phyloP scores from a whole-genome alignment of 2,888 invertebrate species.

The Andrena bucephala region DNA sequence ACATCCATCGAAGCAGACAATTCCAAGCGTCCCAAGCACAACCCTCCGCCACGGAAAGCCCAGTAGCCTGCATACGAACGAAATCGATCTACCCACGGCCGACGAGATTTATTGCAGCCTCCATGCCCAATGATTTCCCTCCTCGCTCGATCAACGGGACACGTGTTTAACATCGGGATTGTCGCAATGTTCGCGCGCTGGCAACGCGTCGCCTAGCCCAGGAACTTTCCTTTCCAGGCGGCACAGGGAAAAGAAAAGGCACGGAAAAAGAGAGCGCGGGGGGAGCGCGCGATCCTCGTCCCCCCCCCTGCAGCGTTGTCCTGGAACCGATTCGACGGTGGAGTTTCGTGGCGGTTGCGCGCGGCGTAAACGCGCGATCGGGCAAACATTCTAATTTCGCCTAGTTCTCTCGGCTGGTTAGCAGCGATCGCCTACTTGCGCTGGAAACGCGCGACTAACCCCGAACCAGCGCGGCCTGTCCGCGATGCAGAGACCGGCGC shows the following conservation, averaged over 20 bases:
- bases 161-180: slow-evolving; percentile 15
- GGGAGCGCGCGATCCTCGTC: neutral
- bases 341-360: slow-evolving; percentile 49
- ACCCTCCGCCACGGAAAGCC: too few relatives aligned
- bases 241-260: neutral
- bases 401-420: slow-evolving; percentile 76
- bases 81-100: neutral
- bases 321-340: slow-evolving; percentile 19
- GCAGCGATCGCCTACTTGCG: slow-evolving; percentile 77
- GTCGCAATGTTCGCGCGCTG: slow-evolving; percentile 2
- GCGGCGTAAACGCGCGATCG: slow-evolving; percentile 53
- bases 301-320: slow-evolving; percentile 1
- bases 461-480: slow-evolving; percentile 64
- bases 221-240: slow-evolving; percentile 6
- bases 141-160: neutral
- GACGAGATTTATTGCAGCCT: slow-evolving; percentile 5
- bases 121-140: neutral
- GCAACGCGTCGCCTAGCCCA: neutral
- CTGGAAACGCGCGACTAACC: slow-evolving; percentile 59
- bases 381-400: slow-evolving; percentile 78
- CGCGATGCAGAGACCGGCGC: slow-evolving; percentile 74
- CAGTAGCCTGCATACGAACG: too few relatives aligned
- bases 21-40: too few relatives aligned
- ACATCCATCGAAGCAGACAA: too few relatives aligned
- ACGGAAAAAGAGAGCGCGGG: neutral